These are phyloP conservation scores for Myopa tessellatipennis DNA, from an alignment of 2,888 invertebrate species.

Conservation along the genomic window DNA sequence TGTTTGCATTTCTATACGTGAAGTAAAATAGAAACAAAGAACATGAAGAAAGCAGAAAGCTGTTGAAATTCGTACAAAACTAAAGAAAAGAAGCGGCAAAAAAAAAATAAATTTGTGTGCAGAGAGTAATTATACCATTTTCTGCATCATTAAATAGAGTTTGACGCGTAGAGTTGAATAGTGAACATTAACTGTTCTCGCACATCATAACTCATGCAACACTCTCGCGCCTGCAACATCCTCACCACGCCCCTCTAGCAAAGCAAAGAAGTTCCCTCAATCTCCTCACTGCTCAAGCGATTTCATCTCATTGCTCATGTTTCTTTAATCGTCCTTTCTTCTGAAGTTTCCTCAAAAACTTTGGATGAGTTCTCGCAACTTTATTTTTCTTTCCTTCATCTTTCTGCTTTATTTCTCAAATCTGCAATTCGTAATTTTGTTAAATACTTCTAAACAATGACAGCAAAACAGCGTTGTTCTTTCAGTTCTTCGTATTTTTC, in stretches of 20 bases:
- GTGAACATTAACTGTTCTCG: constrained; percentile 5
- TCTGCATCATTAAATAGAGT: constrained; percentile 42
- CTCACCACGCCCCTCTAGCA: neutral
- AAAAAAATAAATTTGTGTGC: neutral
- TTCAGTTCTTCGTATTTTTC: neutral
- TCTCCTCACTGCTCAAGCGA: neutral
- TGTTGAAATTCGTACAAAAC: neutral
- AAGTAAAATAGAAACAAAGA: neutral
- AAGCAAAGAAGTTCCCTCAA: neutral
- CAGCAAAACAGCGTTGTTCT: neutral
- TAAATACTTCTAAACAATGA: neutral
- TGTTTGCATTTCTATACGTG: neutral
- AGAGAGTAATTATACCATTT: constrained; percentile 40
- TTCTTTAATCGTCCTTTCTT: neutral
- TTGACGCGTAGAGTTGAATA: constrained; percentile 22
- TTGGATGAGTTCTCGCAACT: neutral
- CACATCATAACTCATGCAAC: neutral
- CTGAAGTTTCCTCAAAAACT: neutral
- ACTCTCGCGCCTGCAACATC: neutral
- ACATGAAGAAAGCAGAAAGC: neutral
- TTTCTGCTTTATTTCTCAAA: constrained; percentile 29
- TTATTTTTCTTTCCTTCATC: neutral
- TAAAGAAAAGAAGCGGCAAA: neutral
- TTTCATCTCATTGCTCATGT: neutral
- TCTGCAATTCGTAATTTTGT: constrained; percentile 3